Percentiles rank a stretch among this genome's conserved stretches.
Conservation (phyloP, 1,140 invertebrate genomes). For the Drosophila ficusphila region DNA sequence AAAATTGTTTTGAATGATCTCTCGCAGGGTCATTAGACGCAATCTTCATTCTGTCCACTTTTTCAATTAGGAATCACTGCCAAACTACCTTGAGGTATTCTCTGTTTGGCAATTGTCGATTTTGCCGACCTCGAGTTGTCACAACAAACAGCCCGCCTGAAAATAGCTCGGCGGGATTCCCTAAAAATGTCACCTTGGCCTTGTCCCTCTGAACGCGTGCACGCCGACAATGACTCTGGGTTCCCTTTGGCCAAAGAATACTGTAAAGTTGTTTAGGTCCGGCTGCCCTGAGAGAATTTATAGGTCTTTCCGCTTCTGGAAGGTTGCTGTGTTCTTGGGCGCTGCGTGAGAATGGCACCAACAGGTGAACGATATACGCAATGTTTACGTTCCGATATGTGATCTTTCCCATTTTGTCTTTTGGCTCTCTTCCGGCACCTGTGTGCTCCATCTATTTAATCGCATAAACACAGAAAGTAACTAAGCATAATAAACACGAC, state of each 20-base stretch:
- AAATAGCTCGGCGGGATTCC: constrained; percentile 43
- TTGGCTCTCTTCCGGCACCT: constrained; percentile 41
- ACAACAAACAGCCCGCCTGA: constrained; percentile 49
- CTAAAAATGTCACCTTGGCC: constrained; percentile 47
- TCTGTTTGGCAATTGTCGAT: constrained; percentile 50
- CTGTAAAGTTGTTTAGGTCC: constrained; percentile 26
- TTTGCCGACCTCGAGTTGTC: constrained; percentile 51
- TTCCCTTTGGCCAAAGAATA: constrained; percentile 44
- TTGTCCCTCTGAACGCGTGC: constrained; percentile 5
- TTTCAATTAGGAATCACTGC: constrained; percentile 21
- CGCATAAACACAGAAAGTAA: constrained; percentile 51
- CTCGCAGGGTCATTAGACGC: constrained; percentile 47
- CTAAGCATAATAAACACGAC: constrained; percentile 64
- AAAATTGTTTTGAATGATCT: constrained; percentile 59
- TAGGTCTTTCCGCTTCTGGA: no score
- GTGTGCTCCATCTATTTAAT: constrained; percentile 56
- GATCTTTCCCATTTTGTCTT: neutral
- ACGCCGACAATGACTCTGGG: constrained; percentile 25
- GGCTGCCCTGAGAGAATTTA: constrained; percentile 36
- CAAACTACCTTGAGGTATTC: neutral
- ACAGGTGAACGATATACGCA: no score
- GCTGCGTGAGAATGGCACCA: neutral
- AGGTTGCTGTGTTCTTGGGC: neutral
- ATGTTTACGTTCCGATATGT: neutral
- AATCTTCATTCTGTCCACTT: constrained; percentile 9